Evolutionary conservation across 1,140 invertebrate species (phyloP), one percentile per base, ranked within the genome.

Genomic region (Olivierus martensii): DNA sequence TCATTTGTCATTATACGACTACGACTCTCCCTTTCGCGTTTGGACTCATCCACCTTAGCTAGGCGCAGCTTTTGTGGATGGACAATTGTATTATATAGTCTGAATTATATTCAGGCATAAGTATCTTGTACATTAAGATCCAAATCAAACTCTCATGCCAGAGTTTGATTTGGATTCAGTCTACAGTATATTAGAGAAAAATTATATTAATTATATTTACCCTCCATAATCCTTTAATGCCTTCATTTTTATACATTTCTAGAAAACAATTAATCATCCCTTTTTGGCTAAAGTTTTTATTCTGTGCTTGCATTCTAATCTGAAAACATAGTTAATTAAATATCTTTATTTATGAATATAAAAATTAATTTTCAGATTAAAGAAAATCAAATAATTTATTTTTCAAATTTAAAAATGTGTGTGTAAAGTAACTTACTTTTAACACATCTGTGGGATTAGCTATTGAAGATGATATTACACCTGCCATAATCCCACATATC

Each of bases 371-470:
- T n/a, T n/a, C n/a, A n/a, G n/a, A n/a, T n/a, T n/a, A n/a, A n/a
- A n/a, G n/a, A n/a, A n/a, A n/a, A n/a, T n/a, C n/a, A n/a, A n/a
- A n/a, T n/a, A n/a, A n/a, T n/a, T n/a, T n/a, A n/a, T n/a, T n/a
- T n/a, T n/a, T n/a, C n/a, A 28, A 1, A 28, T 28, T 4, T 28
- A 28, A 0, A 2, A 6, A 28, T 28, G 28, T 28, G 28, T 28
- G 28, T 28, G 4, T 6, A 28, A 28, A 68, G 52, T 69, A 70
- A 64, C 69, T 69, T 44, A 95, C 91, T 77, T 97, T 97, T n/a
- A 97, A 76, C 9, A 97, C 86, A 76, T 97, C 93, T 3, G 91
- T 92, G n/a, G 92, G 92, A 75, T 92, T 94, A 12, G 91, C 90
- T 61, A 95, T 86, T n/a, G 91, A 87, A 65, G 88, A 91, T 17